A percentile compares a stretch with the other conserved stretches of the same genome.
Conservation (phyloP, 2,113 vertebrate species). For the Cynopterus brachyotis region DNA sequence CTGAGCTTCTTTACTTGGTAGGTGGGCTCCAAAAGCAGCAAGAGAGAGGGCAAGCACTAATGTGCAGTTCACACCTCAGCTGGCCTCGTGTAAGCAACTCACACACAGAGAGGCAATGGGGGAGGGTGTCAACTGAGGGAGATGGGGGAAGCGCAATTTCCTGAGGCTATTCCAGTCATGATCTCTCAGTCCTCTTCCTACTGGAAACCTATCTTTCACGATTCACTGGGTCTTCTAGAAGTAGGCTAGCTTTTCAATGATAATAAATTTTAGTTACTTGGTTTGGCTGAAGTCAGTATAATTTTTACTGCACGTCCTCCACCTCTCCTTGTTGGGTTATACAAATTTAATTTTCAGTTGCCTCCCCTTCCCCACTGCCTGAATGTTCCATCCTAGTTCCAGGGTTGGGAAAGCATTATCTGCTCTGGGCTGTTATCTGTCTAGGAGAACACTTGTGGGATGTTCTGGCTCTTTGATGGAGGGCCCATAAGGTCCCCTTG, state of each 20-base stretch:
- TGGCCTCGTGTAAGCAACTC: not conserved
- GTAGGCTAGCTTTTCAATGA: not conserved
- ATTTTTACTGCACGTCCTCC: not conserved
- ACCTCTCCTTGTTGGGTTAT: not conserved
- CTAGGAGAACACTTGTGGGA: not conserved
- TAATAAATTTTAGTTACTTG: not conserved
- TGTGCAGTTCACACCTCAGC: not conserved
- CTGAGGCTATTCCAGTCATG: not conserved
- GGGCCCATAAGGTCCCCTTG: fast-evolving
- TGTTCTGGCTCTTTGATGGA: not conserved
- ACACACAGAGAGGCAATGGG: not conserved
- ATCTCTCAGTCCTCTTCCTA: not conserved
- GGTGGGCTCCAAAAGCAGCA: not conserved
- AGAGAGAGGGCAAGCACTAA: not conserved
- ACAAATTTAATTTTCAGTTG: not conserved
- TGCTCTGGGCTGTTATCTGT: not conserved
- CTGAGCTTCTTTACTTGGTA: not conserved
- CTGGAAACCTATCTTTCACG: not conserved
- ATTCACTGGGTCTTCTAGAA: not conserved
- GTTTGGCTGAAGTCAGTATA: not conserved
- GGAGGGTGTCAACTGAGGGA: not conserved
- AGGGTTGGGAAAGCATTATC: not conserved
- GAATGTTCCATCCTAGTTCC: not conserved
- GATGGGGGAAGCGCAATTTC: not conserved
- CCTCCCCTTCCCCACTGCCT: not conserved